Evolutionary conservation across 2,797 vertebrate species (phyloP), one percentile per base, ranked within the genome.

Genomic region (Eutrigla gurnardus): DNA sequence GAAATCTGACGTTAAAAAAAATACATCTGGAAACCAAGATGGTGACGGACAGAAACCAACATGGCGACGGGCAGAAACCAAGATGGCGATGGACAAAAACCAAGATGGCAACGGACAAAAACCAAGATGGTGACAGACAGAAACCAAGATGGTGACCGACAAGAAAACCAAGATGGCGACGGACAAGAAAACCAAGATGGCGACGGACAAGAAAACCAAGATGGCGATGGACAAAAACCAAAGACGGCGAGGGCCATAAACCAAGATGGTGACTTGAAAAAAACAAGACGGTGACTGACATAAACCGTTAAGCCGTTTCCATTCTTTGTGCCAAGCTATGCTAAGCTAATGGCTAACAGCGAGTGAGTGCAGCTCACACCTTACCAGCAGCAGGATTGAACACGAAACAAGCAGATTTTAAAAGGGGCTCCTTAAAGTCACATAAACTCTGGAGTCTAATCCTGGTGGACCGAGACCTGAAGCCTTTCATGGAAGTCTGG

Each of bases 381-480:
- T 25, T 25, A 25, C 25, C n/a, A n/a, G n/a, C n/a, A 55, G 66
- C 7, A n/a, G 75, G 82, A 88, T 88, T 85, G 78, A 70, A 74
- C 50, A 8, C 18, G 78, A 78, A 81, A 77, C 68, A 49, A 78
- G 74, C 72, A 76, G 73, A 79, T 86, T 82, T 78, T 64, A 77
- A 70, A 25, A 82, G 68, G 78, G 81, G 55, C 68, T 17, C 68
- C 83, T 90, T 80, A 68, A 84, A 86, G 86, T 86, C 80, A 68
- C 73, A 70, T 84, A 83, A 86, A 35, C 77, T 66, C 36, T 71
- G 47, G 50, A 82, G 50, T 66, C 37, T 84, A 84, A 90, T 83
- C 75, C 78, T 60, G 11, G 12, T 71, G 81, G 87, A 85, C 39
- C 32, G 65, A 57, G 62, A 70, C 67, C 46, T 60, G 74, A 7